Base-by-base conservation (phyloP, 2,888 invertebrate genomes). In the Clepsis dumicolana region DNA sequence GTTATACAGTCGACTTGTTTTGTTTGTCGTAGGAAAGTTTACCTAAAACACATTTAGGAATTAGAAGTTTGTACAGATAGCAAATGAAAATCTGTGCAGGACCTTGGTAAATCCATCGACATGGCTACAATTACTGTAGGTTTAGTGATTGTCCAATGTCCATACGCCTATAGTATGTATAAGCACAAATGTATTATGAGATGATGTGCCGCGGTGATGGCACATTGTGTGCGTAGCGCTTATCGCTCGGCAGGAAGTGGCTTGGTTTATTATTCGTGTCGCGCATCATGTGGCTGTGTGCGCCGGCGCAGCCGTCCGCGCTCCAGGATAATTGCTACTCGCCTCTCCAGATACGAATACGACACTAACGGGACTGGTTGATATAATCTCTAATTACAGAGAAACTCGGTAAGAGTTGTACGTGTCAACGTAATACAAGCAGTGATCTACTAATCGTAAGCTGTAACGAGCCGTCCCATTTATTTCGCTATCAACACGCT, bases 191-290 rank as follows among this genome's bases (percentile, higher is more conserved):
- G 56, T 67, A 62, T 32, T 62, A 53, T 53, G 25, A 59, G 35
- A 53, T 52, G 56, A 29, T 65, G 62, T 48, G 54, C 50, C 57
- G 65, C 27, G 64, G 44, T 65, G 61, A 65, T 61, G 61, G 65
- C 65, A 71, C 62, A 81, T 74, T 78, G 75, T 83, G 83, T 87
- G 81, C 85, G 84, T 84, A 84, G 80, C 85, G 89, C 89, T 91
- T 92, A 92, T 91, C 92, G 90, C 83, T 80, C 77, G 89, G 81
- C 92, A 93, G 93, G 93, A 93, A 93, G 90, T 92, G 87, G 88
- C 87, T 89, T 81, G 89, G 89, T 92, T 93, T 93, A 91, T 91
- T 93, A 93, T 93, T 93, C 93, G 89, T 89, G 91, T 90, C 93
- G 92, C 89, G 92, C 89, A 87, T 87, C 88, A 84, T 83, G 82